Percentiles rank a stretch among this genome's conserved stretches.
These are phyloP conservation scores for Sebastiscus albofasciatus DNA, from an alignment of 2,797 vertebrate species.

Conservation along the genomic window DNA sequence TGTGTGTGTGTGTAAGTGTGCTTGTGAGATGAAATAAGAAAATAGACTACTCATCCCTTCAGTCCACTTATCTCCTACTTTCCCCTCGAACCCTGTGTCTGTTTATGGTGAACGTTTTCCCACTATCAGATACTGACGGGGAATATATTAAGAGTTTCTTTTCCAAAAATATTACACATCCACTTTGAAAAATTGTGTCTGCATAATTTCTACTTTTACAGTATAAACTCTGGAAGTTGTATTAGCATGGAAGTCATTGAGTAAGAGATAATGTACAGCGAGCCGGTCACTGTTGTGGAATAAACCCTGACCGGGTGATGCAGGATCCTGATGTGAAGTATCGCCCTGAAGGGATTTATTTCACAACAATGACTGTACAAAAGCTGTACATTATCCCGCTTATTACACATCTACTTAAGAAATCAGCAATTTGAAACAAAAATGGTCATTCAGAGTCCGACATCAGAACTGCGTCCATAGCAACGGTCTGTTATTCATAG, in stretches of 20 bases:
- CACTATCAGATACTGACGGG: conserved; percentile 4
- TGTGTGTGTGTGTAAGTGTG: neutral
- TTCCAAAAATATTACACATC: conserved; percentile 3
- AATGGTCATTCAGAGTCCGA: too few species aligned
- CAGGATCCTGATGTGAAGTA: too few species aligned
- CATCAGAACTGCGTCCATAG: too few species aligned
- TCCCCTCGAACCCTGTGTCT: neutral
- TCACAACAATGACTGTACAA: too few species aligned
- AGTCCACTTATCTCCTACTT: conserved; percentile 32
- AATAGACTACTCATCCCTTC: conserved; percentile 14
- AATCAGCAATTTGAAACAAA: too few species aligned
- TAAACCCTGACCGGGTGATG: too few species aligned
- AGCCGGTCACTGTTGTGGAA: too few species aligned
- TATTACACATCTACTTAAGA: too few species aligned
- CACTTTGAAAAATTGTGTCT: neutral
- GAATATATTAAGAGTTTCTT: neutral
- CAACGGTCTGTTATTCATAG: too few species aligned
- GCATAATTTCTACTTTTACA: neutral
- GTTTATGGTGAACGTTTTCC: conserved; percentile 12
- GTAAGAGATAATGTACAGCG: too few species aligned
- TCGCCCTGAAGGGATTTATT: too few species aligned
- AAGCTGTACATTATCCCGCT: too few species aligned
- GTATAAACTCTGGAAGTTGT: neutral
- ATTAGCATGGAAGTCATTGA: neutral
- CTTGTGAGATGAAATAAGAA: conserved; percentile 12